Evolutionary conservation across 2,797 vertebrate species (phyloP).

Genomic region (Rhynchonycteris naso): DNA sequence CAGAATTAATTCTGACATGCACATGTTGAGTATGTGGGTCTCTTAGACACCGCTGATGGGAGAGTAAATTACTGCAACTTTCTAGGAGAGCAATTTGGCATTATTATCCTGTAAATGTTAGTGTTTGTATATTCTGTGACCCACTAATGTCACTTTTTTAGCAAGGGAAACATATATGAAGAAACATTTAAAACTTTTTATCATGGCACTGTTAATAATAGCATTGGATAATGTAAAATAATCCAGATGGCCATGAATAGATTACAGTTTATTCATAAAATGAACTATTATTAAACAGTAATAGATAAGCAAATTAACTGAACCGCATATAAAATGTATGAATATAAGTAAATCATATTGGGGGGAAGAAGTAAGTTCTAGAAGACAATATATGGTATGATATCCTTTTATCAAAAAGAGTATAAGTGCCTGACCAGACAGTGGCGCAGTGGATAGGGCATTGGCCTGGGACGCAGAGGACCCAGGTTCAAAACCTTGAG

Average conservation of each 20-base stretch:
- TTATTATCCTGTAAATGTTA: not conserved
- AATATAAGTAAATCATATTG: not conserved
- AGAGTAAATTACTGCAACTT: not conserved
- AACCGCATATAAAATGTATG: not conserved
- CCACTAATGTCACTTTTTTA: not conserved
- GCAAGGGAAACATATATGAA: not conserved
- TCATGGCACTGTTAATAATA: not conserved
- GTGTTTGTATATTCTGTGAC: not conserved
- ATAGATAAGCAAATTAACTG: not conserved
- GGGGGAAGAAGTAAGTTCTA: not conserved
- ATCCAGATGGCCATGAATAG: not conserved
- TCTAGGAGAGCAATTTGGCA: not conserved
- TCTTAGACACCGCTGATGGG: not conserved
- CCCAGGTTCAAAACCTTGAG: too few relatives aligned
- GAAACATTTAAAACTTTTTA: not conserved
- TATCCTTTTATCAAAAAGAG: not conserved
- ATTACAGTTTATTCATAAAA: not conserved
- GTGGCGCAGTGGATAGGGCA: too few relatives aligned
- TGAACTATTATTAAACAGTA: not conserved
- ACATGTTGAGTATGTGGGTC: not conserved
- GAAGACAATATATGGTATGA: not conserved
- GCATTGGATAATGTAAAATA: not conserved
- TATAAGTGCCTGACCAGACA: not conserved
- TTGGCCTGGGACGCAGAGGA: too few relatives aligned
- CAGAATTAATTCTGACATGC: not conserved